phyloP scores from a whole-genome alignment of 2,113 vertebrate genomes.

The Pelvicachromis taeniatus region DNA sequence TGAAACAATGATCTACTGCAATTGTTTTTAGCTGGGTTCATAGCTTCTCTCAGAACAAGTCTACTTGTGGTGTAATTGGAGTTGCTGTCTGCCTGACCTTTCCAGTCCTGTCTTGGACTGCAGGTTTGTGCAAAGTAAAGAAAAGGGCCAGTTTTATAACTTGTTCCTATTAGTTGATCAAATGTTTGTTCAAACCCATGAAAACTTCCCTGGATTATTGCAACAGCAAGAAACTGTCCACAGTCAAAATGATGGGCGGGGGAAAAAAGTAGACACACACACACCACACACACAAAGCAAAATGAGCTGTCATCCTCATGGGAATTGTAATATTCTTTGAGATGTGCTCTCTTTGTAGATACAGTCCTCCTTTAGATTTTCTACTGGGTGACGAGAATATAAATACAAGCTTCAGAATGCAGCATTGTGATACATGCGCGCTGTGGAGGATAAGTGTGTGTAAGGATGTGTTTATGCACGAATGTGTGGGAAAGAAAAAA shows the following conservation, averaged over 20 bases:
- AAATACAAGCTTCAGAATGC: conserved; percentile 41
- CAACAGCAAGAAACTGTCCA: conserved; percentile 14
- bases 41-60: background rate
- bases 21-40: background rate
- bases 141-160: background rate
- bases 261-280: background rate
- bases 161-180: background rate
- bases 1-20: background rate
- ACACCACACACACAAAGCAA: background rate
- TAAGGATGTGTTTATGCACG: conserved; percentile 33
- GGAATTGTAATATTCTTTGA: conserved; percentile 59
- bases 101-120: background rate
- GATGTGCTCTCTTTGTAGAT: conserved; percentile 51
- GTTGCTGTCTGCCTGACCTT: background rate
- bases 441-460: conserved; percentile 44
- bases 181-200: conserved; percentile 21
- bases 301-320: conserved; percentile 45
- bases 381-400: conserved; percentile 37
- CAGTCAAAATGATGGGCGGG: background rate
- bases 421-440: conserved; percentile 22
- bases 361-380: conserved; percentile 47
- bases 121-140: background rate
- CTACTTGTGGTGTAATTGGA: background rate
- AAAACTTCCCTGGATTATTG: background rate
- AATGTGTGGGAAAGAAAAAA: conserved; percentile 8